Evolutionary conservation across 1,140 invertebrate species (phyloP).

Genomic region (Wasmannia auropunctata): DNA sequence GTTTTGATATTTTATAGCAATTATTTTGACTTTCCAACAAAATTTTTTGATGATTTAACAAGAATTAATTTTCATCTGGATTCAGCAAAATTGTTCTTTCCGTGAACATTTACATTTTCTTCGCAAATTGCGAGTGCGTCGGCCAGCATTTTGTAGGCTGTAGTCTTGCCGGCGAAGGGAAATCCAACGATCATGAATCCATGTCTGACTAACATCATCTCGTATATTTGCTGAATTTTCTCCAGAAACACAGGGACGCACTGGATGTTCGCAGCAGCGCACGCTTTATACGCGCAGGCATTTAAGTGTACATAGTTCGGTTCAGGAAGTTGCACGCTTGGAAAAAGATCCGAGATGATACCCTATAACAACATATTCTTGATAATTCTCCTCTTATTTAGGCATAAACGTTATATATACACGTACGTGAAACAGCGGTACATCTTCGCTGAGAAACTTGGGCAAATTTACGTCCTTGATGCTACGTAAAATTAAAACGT

Average conservation of each 20-base stretch:
- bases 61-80: too few relatives aligned
- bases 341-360: conserved; percentile 96
- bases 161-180: conserved; percentile 95
- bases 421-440: conserved; percentile 92
- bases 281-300: conserved; percentile 87
- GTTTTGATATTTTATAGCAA: too few relatives aligned
- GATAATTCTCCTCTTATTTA: background rate
- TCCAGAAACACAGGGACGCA: conserved; percentile 93
- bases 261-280: conserved; percentile 92
- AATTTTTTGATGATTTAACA: too few relatives aligned
- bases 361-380: conserved; percentile 86
- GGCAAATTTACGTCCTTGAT: conserved; percentile 98
- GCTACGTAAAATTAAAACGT: conserved; percentile 93
- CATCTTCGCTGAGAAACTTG: conserved; percentile 95
- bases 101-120: conserved; percentile 89
- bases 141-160: conserved; percentile 92
- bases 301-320: conserved; percentile 89
- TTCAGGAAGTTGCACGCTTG: conserved; percentile 91
- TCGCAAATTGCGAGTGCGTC: conserved; percentile 92
- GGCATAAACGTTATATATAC: background rate
- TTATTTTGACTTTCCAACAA: too few relatives aligned
- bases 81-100: too few relatives aligned
- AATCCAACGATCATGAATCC: conserved; percentile 96
- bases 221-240: conserved; percentile 97
- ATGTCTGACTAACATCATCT: conserved; percentile 98